A percentile compares a stretch with the other conserved stretches of the same genome.
Evolutionary conservation across 2,797 vertebrate species (phyloP).

Genomic region (Oreochromis mossambicus): DNA sequence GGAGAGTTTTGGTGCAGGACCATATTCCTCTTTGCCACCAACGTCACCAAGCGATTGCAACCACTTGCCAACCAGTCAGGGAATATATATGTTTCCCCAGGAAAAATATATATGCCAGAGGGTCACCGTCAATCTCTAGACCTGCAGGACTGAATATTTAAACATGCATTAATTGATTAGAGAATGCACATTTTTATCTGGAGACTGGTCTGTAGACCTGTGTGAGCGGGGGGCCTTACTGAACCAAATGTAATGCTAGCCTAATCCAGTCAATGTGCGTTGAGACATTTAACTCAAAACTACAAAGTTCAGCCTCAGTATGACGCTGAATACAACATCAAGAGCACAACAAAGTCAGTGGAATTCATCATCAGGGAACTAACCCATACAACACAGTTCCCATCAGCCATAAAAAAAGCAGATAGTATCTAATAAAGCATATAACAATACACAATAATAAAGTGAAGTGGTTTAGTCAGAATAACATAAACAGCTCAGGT

Average conservation of each 20-base stretch:
- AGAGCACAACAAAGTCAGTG: not conserved
- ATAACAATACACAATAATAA: not conserved
- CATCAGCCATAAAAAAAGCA: not conserved
- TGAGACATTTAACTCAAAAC: not conserved
- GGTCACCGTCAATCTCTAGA: not conserved
- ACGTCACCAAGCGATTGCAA: fast-evolving
- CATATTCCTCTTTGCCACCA: not conserved
- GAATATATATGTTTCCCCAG: not conserved
- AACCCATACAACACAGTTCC: not conserved
- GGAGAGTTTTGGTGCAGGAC: not conserved
- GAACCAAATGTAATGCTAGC: not conserved
- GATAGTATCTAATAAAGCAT: not conserved
- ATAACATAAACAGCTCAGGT: not conserved
- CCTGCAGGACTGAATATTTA: not conserved
- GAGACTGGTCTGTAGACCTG: not conserved
- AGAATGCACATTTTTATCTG: not conserved
- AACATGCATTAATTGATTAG: not conserved
- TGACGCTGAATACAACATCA: not conserved
- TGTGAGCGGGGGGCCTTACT: not conserved
- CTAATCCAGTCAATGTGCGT: not conserved
- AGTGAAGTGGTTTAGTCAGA: not conserved
- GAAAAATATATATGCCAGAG: not conserved
- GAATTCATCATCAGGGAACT: not conserved
- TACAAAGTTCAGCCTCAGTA: not conserved
- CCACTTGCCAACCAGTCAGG: not conserved